These are phyloP conservation scores for Crotalus tigris DNA, from an alignment of 2,113 vertebrate genomes.

Conservation along the genomic window DNA sequence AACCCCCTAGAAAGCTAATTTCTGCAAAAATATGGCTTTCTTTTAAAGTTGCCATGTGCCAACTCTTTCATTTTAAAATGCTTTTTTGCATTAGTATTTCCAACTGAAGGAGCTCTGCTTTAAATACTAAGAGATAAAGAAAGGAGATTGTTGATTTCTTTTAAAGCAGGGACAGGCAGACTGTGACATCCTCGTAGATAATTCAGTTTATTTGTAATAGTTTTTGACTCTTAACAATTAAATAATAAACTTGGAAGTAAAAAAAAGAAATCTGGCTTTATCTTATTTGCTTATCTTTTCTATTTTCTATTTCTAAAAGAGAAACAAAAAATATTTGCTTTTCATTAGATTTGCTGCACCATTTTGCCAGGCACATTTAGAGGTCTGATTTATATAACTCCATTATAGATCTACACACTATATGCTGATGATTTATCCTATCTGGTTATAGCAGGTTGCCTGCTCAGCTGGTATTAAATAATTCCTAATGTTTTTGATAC, in stretches of 20 bases:
- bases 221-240: not conserved
- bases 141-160: not conserved
- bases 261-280: not conserved
- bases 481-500: not conserved
- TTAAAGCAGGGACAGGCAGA: not conserved
- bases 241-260: not conserved
- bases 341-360: not conserved
- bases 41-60: slow-evolving; percentile 9
- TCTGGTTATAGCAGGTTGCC: not conserved
- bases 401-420: not conserved
- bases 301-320: not conserved
- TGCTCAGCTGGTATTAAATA: not conserved
- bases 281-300: not conserved
- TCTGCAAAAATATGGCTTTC: slow-evolving; percentile 38
- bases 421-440: not conserved
- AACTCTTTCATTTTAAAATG: slow-evolving; percentile 41
- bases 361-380: not conserved
- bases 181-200: not conserved
- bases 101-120: slow-evolving; percentile 22
- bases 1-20: slow-evolving; percentile 22
- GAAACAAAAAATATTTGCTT: not conserved
- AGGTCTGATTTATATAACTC: not conserved
- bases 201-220: not conserved
- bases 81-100: slow-evolving; percentile 32
- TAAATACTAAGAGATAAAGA: slow-evolving; percentile 27